Percentiles rank a stretch among this genome's conserved stretches.
Conservation (phyloP, 2,797 vertebrate genomes). For the Enteromius unitaeniatus region DNA sequence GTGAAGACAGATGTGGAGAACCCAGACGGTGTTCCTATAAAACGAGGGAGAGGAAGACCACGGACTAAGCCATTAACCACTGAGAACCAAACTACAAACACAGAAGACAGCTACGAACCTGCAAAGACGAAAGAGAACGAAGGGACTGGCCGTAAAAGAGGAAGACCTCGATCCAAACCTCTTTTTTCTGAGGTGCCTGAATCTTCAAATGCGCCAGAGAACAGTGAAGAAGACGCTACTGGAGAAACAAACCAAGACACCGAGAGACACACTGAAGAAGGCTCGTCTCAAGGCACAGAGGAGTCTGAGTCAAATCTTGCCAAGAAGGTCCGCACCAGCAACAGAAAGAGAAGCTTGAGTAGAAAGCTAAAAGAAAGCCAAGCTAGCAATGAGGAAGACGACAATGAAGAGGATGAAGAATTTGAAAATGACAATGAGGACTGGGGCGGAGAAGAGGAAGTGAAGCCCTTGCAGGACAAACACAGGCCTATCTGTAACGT, state of each 20-base stretch:
- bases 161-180: slow-evolving; percentile 56
- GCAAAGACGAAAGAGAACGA: slow-evolving; percentile 32
- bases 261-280: slow-evolving; percentile 39
- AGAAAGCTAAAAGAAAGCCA: slow-evolving; percentile 81
- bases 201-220: slow-evolving; percentile 32
- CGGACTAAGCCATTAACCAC: slow-evolving; percentile 42
- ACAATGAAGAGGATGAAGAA: slow-evolving; percentile 58
- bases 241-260: slow-evolving; percentile 65
- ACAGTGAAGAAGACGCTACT: slow-evolving; percentile 29
- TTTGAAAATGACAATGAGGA: slow-evolving; percentile 49
- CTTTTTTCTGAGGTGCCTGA: slow-evolving; percentile 3
- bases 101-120: neutral
- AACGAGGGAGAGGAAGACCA: slow-evolving; percentile 57
- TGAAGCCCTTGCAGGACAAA: slow-evolving; percentile 61
- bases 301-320: neutral
- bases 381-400: slow-evolving; percentile 75
- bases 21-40: slow-evolving; percentile 30
- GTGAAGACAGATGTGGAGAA: slow-evolving; percentile 35
- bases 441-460: slow-evolving; percentile 70
- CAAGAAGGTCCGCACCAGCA: slow-evolving; percentile 52
- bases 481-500: slow-evolving; percentile 84
- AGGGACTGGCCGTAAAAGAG: slow-evolving; percentile 48
- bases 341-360: slow-evolving; percentile 58
- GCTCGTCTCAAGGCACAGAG: slow-evolving; percentile 22
- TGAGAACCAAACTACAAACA: neutral